Evolutionary conservation across 2,797 vertebrate species (phyloP).

Genomic region (Periophthalmus magnuspinnatus): DNA sequence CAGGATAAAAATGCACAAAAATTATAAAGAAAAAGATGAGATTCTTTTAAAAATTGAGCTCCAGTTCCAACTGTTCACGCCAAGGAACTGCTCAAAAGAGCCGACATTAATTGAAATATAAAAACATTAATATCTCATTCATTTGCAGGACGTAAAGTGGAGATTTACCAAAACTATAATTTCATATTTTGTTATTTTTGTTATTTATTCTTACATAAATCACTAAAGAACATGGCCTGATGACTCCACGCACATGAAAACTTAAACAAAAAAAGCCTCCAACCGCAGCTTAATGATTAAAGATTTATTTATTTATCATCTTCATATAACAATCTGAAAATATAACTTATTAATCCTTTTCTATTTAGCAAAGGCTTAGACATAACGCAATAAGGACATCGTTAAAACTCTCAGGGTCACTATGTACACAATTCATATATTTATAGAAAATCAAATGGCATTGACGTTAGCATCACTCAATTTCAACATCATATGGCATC

Average conservation of each 20-base stretch:
- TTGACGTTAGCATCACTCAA: slow-evolving; percentile 71
- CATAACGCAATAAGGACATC: slow-evolving; percentile 60
- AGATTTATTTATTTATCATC: slow-evolving; percentile 74
- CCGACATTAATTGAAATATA: no score
- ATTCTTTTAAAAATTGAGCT: no score
- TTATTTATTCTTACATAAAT: not conserved
- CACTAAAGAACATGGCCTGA: not conserved
- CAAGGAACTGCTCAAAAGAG: no score
- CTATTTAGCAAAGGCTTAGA: slow-evolving; percentile 74
- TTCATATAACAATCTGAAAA: slow-evolving; percentile 69
- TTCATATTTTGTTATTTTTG: not conserved
- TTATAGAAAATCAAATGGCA: slow-evolving; percentile 81
- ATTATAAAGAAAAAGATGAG: no score
- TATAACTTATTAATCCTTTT: slow-evolving; percentile 67
- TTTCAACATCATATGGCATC: slow-evolving; percentile 84
- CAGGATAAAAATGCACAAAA: no score
- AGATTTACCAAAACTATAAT: not conserved
- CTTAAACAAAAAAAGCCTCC: slow-evolving; percentile 1
- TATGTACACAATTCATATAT: slow-evolving; percentile 72
- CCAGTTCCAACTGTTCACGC: no score
- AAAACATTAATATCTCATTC: no score
- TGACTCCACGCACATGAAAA: not conserved
- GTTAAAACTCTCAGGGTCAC: slow-evolving; percentile 59
- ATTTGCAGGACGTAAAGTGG: no score
- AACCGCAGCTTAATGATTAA: slow-evolving; percentile 38